Evolutionary conservation across 2,888 invertebrate genomes (phyloP).

Genomic region (Melanotus villosus): DNA sequence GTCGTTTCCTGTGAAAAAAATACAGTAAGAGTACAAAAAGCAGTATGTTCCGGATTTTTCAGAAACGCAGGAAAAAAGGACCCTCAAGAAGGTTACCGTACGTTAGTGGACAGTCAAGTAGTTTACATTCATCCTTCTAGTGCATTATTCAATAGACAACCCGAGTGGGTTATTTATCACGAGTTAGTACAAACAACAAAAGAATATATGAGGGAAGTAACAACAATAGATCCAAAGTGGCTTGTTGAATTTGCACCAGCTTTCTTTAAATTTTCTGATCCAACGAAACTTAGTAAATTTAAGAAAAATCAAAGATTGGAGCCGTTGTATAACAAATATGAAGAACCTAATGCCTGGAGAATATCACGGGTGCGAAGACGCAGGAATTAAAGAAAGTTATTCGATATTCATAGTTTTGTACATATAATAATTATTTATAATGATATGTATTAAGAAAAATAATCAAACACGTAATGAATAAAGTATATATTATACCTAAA

Average conservation of each 20-base stretch:
- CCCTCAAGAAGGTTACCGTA: constrained; percentile 98
- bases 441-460: too few species aligned
- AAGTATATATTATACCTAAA: too few species aligned
- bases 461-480: too few species aligned
- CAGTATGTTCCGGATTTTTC: constrained; percentile 98
- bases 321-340: constrained; percentile 98
- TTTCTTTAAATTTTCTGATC: constrained; percentile 99
- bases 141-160: constrained; percentile 97
- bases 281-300: constrained; percentile 97
- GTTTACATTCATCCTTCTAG: constrained; percentile 99
- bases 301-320: constrained; percentile 99
- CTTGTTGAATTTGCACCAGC: constrained; percentile 99
- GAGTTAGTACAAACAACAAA: constrained; percentile 99
- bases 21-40: constrained; percentile 96
- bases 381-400: constrained; percentile 77
- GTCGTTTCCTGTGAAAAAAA: constrained; percentile 97
- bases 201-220: constrained; percentile 99
- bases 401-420: too few species aligned
- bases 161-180: constrained; percentile 99
- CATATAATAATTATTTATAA: too few species aligned
- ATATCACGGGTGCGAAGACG: constrained; percentile 93
- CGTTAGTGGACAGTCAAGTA: constrained; percentile 96
- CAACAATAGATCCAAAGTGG: constrained; percentile 98
- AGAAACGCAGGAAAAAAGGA: constrained; percentile 99
- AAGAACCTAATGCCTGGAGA: constrained; percentile 99